Evolutionary conservation across 2,888 invertebrate genomes (phyloP).

Genomic region (Calameuta filiformis): DNA sequence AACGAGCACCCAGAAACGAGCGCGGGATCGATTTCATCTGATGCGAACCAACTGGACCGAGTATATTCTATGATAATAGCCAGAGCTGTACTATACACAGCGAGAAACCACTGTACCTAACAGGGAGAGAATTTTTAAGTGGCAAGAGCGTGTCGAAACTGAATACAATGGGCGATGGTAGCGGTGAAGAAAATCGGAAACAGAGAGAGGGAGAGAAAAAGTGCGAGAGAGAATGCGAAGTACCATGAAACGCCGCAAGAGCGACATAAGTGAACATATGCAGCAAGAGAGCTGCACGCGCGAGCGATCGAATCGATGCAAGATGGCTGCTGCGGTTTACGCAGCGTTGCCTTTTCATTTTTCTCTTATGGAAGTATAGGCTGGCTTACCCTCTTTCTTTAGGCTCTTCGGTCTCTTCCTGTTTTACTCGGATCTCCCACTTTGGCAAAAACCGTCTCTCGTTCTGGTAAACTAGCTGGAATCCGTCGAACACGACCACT

Average conservation of each 20-base stretch:
- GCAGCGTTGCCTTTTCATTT: neutral
- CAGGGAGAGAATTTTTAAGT: constrained; percentile 31
- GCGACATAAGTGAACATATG: neutral
- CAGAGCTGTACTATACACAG: neutral
- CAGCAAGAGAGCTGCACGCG: neutral
- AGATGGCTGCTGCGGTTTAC: neutral
- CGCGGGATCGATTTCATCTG: constrained; percentile 7
- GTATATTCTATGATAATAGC: constrained; percentile 25
- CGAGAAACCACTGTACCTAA: constrained; percentile 18
- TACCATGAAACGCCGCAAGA: neutral
- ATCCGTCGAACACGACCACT: neutral
- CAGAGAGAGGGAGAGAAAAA: constrained; percentile 13
- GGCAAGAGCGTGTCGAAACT: constrained; percentile 17
- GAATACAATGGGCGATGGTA: constrained; percentile 31
- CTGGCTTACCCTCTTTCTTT: neutral
- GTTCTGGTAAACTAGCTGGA: neutral
- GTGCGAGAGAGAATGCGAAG: constrained; percentile 9
- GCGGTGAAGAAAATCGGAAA: constrained; percentile 2
- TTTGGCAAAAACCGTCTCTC: neutral
- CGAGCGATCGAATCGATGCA: constrained; percentile 15
- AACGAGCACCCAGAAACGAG: neutral
- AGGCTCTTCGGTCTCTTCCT: neutral
- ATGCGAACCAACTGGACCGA: constrained; percentile 10
- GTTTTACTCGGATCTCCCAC: neutral
- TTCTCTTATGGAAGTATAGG: constrained; percentile 6